Evolutionary conservation across 1,140 invertebrate species (phyloP).

Genomic region (Drosophila guanche): DNA sequence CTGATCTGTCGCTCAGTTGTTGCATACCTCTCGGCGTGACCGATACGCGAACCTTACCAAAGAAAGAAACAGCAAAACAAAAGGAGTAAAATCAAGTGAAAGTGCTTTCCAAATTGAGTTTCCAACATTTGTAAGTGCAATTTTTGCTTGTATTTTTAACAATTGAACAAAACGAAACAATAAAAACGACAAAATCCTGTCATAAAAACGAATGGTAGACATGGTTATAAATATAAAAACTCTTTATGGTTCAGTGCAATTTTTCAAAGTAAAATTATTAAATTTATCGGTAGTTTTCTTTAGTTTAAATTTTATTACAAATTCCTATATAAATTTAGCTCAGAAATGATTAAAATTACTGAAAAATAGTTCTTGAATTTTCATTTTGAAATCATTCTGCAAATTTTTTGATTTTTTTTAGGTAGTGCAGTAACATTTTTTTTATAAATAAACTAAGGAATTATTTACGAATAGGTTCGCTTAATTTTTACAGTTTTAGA

Average conservation of each 20-base stretch:
- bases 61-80: constrained; percentile 7
- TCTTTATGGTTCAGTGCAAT: constrained; percentile 4
- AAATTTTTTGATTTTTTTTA: no score
- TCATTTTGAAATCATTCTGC: no score
- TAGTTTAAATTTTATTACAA: no score
- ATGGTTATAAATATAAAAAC: background rate
- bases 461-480: no score
- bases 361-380: no score
- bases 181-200: background rate
- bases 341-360: no score
- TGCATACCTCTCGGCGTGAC: constrained; percentile 73
- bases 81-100: constrained; percentile 23
- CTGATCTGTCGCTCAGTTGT: constrained; percentile 79
- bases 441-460: no score
- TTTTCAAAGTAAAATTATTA: background rate
- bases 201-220: background rate
- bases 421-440: no score
- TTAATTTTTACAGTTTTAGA: no score
- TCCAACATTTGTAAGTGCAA: constrained; percentile 21
- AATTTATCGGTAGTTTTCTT: no score
- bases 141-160: background rate
- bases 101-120: constrained; percentile 19
- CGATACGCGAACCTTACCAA: constrained; percentile 38
- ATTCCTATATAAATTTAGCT: no score
- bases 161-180: background rate